Percentiles rank a stretch among this genome's conserved stretches.
These are phyloP conservation scores for Lycaon pictus DNA, from an alignment of 2,113 vertebrate genomes.

Conservation along the genomic window DNA sequence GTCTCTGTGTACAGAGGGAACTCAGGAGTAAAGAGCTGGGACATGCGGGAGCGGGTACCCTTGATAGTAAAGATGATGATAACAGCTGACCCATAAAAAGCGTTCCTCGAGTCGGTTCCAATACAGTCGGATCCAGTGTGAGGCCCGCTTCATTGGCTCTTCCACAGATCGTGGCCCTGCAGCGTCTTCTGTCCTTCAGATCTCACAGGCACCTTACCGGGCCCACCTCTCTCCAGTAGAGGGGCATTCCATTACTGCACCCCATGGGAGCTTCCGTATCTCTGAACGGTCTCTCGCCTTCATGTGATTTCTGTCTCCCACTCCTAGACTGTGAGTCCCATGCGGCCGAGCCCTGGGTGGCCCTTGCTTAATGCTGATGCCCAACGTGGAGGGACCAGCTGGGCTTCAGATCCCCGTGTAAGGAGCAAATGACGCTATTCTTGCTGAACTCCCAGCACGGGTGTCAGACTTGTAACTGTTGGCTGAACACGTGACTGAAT, in stretches of 20 bases:
- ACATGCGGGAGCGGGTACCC: not conserved
- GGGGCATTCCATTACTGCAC: not conserved
- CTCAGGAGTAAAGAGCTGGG: not conserved
- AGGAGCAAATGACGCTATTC: not conserved
- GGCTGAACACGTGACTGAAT: not conserved
- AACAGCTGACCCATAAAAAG: not conserved
- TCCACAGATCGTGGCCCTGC: not conserved
- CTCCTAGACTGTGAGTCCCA: not conserved
- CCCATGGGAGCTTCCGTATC: not conserved
- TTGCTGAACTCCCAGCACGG: not conserved
- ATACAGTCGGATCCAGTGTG: not conserved
- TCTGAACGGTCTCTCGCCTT: not conserved
- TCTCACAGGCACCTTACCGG: not conserved
- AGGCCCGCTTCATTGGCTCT: not conserved
- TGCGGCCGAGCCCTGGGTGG: not conserved
- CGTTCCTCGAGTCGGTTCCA: not conserved
- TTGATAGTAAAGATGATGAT: not conserved
- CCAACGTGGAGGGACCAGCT: not conserved
- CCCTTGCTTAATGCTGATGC: not conserved
- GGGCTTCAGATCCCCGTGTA: not conserved
- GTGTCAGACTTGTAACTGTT: not conserved
- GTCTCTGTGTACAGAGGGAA: not conserved
- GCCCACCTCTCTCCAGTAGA: not conserved
- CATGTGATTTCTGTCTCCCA: not conserved
- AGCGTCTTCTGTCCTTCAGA: not conserved